These are phyloP conservation scores for Micropoecilia bifurca DNA, from an alignment of 2,797 vertebrate species.

Conservation along the genomic window DNA sequence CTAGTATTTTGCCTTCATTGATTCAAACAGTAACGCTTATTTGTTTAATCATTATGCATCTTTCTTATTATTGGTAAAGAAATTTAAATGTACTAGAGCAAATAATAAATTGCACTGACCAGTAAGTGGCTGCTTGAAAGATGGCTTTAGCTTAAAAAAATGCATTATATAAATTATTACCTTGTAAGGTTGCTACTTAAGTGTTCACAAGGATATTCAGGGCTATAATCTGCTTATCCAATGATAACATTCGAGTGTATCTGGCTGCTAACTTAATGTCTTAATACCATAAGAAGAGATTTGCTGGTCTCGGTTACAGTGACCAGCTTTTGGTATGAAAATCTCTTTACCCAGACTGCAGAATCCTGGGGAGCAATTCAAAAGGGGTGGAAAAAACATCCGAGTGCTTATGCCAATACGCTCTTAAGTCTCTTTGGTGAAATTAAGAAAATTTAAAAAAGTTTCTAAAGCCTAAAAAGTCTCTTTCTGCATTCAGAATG, in stretches of 20 bases:
- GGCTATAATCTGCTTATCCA: slow-evolving; percentile 67
- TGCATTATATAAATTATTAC: slow-evolving; percentile 44
- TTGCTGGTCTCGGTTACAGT: slow-evolving; percentile 65
- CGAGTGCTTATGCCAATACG: slow-evolving; percentile 49
- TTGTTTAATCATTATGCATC: slow-evolving; percentile 7
- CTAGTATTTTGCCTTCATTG: slow-evolving; percentile 2
- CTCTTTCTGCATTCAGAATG: slow-evolving; percentile 21
- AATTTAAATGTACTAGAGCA: slow-evolving; percentile 7
- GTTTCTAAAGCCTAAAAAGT: slow-evolving; percentile 25
- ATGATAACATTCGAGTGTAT: slow-evolving; percentile 62
- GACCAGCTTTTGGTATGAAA: slow-evolving; percentile 58
- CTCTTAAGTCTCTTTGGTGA: background rate
- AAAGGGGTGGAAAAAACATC: slow-evolving; percentile 13
- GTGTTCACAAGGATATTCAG: slow-evolving; percentile 62
- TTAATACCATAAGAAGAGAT: slow-evolving; percentile 73
- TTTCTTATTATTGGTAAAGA: slow-evolving; percentile 20
- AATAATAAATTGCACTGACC: slow-evolving; percentile 14
- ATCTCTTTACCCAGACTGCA: slow-evolving; percentile 49
- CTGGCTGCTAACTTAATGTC: slow-evolving; percentile 62
- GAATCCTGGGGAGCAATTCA: slow-evolving; percentile 27
- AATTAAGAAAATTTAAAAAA: background rate
- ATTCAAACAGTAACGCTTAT: slow-evolving; percentile 16
- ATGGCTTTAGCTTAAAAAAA: slow-evolving; percentile 11
- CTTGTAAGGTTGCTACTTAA: slow-evolving; percentile 41
- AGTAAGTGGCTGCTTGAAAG: slow-evolving; percentile 25